A percentile compares a stretch with the other conserved stretches of the same genome.
These are phyloP conservation scores for Andinoacara biseriatus DNA, from an alignment of 2,113 vertebrate genomes.

Conservation along the genomic window DNA sequence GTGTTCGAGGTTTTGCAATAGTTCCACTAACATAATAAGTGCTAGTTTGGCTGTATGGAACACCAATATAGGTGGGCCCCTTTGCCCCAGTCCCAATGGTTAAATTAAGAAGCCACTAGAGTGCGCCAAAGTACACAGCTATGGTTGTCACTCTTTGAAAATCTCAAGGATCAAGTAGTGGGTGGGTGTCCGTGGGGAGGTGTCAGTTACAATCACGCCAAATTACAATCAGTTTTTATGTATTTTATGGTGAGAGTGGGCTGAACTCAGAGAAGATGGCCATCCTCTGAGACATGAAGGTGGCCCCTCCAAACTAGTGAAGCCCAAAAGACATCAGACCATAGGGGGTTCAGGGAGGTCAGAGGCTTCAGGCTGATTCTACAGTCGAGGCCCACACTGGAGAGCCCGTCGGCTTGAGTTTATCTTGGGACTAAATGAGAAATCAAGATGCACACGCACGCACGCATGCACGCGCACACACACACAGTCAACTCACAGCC, in stretches of 20 bases:
- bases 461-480: neutral
- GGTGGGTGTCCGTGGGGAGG: neutral
- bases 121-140: slow-evolving; percentile 76
- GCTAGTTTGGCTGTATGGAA: slow-evolving; percentile 41
- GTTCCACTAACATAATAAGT: slow-evolving; percentile 53
- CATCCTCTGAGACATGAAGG: neutral
- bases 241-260: slow-evolving; percentile 23
- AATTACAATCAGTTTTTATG: slow-evolving; percentile 46
- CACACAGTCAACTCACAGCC: slow-evolving; percentile 6
- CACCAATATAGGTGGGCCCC: slow-evolving; percentile 52
- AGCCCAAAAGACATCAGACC: slow-evolving; percentile 23
- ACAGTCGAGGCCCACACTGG: neutral
- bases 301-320: neutral
- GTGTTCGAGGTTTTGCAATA: slow-evolving; percentile 35
- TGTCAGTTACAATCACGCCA: slow-evolving; percentile 55
- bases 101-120: slow-evolving; percentile 62
- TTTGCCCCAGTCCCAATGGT: slow-evolving; percentile 27
- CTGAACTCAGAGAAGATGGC: neutral
- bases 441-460: slow-evolving; percentile 55
- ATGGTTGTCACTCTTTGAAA: slow-evolving; percentile 53
- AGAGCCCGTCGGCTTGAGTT: slow-evolving; percentile 30
- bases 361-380: slow-evolving; percentile 11
- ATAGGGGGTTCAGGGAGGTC: slow-evolving; percentile 47
- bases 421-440: slow-evolving; percentile 61
- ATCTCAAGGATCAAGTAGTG: slow-evolving; percentile 10